Percentiles rank a stretch among this genome's conserved stretches.
phyloP scores from a whole-genome alignment of 2,888 invertebrate genomes.

The Athrips mouffetella region DNA sequence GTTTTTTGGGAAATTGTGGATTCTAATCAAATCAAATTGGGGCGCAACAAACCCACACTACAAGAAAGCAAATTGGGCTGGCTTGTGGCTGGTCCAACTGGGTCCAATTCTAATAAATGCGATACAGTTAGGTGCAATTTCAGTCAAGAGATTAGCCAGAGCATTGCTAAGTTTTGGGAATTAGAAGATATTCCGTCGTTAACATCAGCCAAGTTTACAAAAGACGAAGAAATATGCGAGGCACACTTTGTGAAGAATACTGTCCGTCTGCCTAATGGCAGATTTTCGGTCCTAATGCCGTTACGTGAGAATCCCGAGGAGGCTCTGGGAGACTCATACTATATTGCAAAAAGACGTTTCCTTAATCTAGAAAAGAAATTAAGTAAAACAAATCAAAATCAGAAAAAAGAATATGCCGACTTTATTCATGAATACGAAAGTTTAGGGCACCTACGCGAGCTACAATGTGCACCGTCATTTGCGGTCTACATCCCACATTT shows the following conservation, averaged over 20 bases:
- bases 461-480: slow-evolving; percentile 1
- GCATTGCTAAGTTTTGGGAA: slow-evolving; percentile 21
- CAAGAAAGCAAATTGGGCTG: slow-evolving; percentile 21
- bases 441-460: slow-evolving; percentile 11
- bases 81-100: slow-evolving; percentile 21
- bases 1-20: slow-evolving; percentile 21
- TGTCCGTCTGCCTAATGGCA: slow-evolving; percentile 18
- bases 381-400: slow-evolving; percentile 9
- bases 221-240: slow-evolving; percentile 24
- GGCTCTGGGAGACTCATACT: slow-evolving; percentile 14
- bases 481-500: slow-evolving; percentile 15
- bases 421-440: slow-evolving; percentile 12
- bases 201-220: slow-evolving; percentile 13
- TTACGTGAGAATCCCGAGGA: slow-evolving; percentile 20
- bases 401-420: slow-evolving; percentile 5
- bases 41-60: slow-evolving; percentile 18
- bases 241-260: slow-evolving; percentile 19
- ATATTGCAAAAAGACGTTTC: slow-evolving; percentile 12
- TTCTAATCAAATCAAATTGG: slow-evolving; percentile 14
- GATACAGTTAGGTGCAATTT: slow-evolving; percentile 11
- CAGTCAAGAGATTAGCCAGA: not conserved
- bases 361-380: slow-evolving; percentile 16
- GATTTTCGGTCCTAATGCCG: slow-evolving; percentile 24
- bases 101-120: not conserved
- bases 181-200: slow-evolving; percentile 19